Evolutionary conservation across 2,888 invertebrate genomes (phyloP).

Genomic region (Xestoiulus laeticollis): DNA sequence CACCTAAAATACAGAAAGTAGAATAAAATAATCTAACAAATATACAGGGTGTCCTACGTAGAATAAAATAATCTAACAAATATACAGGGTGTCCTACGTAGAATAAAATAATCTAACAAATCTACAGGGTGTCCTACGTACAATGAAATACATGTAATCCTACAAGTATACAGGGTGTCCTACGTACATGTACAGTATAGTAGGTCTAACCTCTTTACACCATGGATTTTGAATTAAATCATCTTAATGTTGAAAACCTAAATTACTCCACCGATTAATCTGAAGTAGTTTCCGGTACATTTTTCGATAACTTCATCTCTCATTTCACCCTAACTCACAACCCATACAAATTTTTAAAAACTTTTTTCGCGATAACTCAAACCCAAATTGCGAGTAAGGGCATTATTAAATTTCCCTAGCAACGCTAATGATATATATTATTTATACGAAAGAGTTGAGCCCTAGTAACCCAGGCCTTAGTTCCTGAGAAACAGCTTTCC

Average conservation of each 20-base stretch:
- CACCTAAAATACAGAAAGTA: too few relatives aligned
- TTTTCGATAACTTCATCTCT: background rate
- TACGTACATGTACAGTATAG: too few relatives aligned
- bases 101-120: too few relatives aligned
- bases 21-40: too few relatives aligned
- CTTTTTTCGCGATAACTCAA: background rate
- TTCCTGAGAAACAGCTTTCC: background rate
- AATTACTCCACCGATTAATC: background rate
- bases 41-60: too few relatives aligned
- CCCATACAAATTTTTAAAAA: background rate
- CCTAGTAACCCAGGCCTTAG: background rate
- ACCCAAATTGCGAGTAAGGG: background rate
- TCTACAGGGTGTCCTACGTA: too few relatives aligned
- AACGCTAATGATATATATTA: slow-evolving; percentile 19
- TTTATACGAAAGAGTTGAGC: slow-evolving; percentile 7
- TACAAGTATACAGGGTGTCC: too few relatives aligned
- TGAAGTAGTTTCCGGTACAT: background rate
- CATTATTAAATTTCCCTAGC: slow-evolving; percentile 25
- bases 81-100: too few relatives aligned
- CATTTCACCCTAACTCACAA: background rate
- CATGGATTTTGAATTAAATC: too few relatives aligned
- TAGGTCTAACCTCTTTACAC: too few relatives aligned
- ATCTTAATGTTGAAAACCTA: too few relatives aligned
- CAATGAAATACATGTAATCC: background rate
- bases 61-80: too few relatives aligned